A percentile compares a stretch with the other conserved stretches of the same genome.
Evolutionary conservation across 1,140 invertebrate genomes (phyloP).

Genomic region (Pogonognathellus flavescens): DNA sequence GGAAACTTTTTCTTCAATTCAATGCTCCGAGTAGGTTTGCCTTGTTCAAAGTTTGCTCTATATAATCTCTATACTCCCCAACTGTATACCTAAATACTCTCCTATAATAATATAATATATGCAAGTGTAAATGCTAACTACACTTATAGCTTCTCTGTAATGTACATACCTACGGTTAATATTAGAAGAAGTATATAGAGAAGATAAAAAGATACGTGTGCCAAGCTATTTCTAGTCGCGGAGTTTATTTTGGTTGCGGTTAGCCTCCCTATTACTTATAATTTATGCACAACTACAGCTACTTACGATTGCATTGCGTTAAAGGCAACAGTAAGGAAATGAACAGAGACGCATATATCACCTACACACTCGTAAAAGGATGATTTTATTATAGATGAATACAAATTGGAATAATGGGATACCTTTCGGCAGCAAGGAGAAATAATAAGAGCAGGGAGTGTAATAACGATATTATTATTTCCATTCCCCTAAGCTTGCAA

Average conservation of each 20-base stretch:
- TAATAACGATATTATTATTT: constrained; percentile 55
- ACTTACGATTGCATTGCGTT: neutral
- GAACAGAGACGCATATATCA: constrained; percentile 7
- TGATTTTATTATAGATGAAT: constrained; percentile 51
- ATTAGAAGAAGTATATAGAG: too few species aligned
- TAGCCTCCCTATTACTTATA: constrained; percentile 47
- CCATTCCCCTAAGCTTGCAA: constrained; percentile 45
- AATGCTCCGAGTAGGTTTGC: constrained; percentile 4
- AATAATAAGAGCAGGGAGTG: constrained; percentile 38
- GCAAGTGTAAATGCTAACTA: too few species aligned
- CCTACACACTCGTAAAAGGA: constrained; percentile 37
- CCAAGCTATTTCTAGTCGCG: constrained; percentile 16
- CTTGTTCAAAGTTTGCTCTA: neutral
- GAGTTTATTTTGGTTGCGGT: constrained; percentile 40
- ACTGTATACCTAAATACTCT: too few species aligned
- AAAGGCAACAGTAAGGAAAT: neutral
- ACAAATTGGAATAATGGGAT: constrained; percentile 45
- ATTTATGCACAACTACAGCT: constrained; percentile 14
- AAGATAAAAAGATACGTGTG: constrained; percentile 30
- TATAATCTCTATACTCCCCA: neutral
- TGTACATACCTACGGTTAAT: too few species aligned
- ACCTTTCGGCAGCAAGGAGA: constrained; percentile 30
- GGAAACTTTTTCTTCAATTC: too few species aligned
- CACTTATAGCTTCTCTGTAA: too few species aligned
- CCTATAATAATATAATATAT: too few species aligned